Conservation (phyloP, 2,797 vertebrate genomes). For the Sciurus vulgaris region DNA sequence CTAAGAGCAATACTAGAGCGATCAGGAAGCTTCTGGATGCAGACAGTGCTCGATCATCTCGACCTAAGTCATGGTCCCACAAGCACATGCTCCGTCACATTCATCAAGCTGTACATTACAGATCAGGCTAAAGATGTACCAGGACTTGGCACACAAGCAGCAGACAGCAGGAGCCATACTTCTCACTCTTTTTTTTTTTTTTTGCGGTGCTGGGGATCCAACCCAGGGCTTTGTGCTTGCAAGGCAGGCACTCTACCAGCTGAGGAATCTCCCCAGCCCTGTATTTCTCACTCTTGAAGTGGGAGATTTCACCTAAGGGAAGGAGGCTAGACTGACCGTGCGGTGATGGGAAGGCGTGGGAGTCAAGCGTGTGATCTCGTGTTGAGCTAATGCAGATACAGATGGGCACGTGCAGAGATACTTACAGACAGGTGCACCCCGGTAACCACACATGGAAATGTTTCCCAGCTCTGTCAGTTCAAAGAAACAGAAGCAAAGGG, state of each 20-base stretch:
- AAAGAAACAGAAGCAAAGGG: neutral
- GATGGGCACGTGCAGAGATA: neutral
- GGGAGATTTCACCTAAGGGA: neutral
- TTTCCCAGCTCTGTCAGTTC: neutral
- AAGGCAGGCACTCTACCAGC: too few relatives aligned
- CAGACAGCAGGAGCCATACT: neutral
- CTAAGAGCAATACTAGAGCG: neutral
- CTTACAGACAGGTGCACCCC: too few relatives aligned
- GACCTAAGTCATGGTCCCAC: neutral
- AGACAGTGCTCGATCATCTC: neutral
- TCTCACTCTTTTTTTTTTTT: too few relatives aligned
- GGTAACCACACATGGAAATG: rapidly evolving
- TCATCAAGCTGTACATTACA: neutral
- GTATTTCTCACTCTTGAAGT: neutral
- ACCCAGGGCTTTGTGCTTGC: too few relatives aligned
- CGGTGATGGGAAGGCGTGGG: rapidly evolving
- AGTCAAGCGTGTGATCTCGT: neutral
- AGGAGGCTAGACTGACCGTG: neutral
- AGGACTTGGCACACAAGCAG: neutral
- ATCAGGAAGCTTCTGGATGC: neutral
- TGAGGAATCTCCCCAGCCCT: too few relatives aligned
- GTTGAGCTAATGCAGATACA: neutral
- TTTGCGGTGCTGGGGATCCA: too few relatives aligned
- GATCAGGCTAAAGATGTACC: neutral
- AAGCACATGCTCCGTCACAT: neutral